These are phyloP conservation scores for Leptocoma aspasia DNA, from an alignment of 2,113 vertebrate genomes.

Conservation along the genomic window DNA sequence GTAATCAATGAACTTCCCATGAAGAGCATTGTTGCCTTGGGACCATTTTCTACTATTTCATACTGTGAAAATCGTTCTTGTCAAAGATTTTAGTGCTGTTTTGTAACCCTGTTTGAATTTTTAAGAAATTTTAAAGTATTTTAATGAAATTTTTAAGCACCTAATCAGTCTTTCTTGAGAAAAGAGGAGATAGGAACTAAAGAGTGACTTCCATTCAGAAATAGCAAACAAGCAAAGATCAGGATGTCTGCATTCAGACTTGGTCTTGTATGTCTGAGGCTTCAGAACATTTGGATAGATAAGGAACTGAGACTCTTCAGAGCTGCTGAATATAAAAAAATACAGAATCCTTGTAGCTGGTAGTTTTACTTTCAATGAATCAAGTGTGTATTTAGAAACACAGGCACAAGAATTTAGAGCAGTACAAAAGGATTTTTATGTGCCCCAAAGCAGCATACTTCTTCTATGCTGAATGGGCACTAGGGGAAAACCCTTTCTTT, in stretches of 20 bases:
- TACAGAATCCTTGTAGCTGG: background rate
- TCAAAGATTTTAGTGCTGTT: background rate
- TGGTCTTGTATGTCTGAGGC: background rate
- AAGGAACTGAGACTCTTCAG: background rate
- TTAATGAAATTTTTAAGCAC: background rate
- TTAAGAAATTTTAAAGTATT: no score
- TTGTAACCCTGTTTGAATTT: background rate
- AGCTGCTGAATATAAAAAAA: background rate
- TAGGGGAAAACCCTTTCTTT: background rate
- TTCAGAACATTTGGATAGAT: background rate
- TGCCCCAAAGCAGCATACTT: background rate
- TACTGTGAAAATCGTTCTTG: background rate
- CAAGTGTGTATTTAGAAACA: background rate
- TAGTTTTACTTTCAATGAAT: background rate
- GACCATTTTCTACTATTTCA: background rate
- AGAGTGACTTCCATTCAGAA: background rate
- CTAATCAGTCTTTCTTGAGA: background rate
- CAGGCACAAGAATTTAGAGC: background rate
- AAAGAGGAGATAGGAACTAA: background rate
- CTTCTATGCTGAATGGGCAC: background rate
- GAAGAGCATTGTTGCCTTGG: background rate
- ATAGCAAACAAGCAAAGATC: background rate
- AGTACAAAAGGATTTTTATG: background rate
- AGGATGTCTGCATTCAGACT: background rate
- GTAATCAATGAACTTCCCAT: background rate